Percentiles rank a stretch among this genome's conserved stretches.
These are phyloP conservation scores for Holocentrus rufus DNA, from an alignment of 2,797 vertebrate genomes.

Conservation along the genomic window DNA sequence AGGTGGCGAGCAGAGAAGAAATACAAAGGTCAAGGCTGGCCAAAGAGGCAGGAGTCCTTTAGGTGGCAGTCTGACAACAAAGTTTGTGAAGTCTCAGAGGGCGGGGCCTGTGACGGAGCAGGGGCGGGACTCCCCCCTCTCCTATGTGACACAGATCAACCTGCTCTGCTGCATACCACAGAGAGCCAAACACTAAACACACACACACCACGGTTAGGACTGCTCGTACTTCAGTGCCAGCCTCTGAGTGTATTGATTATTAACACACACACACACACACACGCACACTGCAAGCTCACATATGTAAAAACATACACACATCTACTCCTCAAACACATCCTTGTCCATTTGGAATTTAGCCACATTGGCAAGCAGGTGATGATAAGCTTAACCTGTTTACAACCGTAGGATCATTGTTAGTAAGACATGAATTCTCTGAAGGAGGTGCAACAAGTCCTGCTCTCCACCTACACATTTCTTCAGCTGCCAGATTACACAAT, in stretches of 20 bases:
- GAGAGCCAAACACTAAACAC: constrained; percentile 50
- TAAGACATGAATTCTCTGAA: not conserved
- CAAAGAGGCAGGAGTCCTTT: constrained; percentile 40
- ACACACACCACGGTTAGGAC: not conserved
- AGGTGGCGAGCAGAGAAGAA: not conserved
- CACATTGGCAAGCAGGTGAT: not conserved
- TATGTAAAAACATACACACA: not conserved
- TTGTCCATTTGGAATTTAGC: not conserved
- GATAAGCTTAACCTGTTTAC: not conserved
- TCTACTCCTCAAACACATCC: not conserved
- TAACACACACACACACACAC: not conserved
- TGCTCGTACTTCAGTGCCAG: not conserved
- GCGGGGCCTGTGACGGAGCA: constrained; percentile 3
- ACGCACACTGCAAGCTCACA: not conserved
- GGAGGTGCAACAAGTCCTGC: not conserved
- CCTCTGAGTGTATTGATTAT: not conserved
- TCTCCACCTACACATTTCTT: not conserved
- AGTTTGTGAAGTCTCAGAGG: not conserved
- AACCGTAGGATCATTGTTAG: not conserved
- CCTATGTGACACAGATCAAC: constrained; percentile 56
- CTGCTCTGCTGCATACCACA: constrained; percentile 69
- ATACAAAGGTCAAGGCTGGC: not conserved
- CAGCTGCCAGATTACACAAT: not conserved
- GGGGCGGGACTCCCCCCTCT: constrained; percentile 23
- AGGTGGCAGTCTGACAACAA: constrained; percentile 63